Base-by-base conservation (phyloP, 2,113 vertebrate genomes). In the Hystrix cristata region DNA sequence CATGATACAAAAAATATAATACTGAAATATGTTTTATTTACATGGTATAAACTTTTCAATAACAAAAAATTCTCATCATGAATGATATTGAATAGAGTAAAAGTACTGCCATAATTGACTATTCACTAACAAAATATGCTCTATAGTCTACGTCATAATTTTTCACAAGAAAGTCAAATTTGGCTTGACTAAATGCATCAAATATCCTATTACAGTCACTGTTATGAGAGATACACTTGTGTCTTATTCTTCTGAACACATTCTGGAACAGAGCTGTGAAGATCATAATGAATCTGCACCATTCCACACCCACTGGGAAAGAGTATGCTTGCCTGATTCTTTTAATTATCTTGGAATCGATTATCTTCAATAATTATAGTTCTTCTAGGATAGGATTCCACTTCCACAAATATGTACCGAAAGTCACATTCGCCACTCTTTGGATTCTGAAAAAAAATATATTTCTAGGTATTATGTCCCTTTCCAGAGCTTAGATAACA, bases 311-410 rank as follows among this genome's bases (percentile, higher is more conserved):
- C 5, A 8, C 3, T 55, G 1, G 6, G 21, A 31, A 25, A 1
- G 3, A 31, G n/a, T 29, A 23, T 0, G 31, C 23, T 18, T 16
- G 79, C 53, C 14, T 10, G 34, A 25, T 19, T 59, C 90, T 84
- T 69, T 65, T 84, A 71, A 6, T 60, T 60, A 0, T 0, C 14
- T 93, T 71, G 64, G 97, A 97, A 98, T 98, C 99, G 98, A 97
- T 99, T 99, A 97, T 99, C 99, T 98, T 99, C 99, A 90, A 99
- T 82, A 57, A 99, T 80, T 94, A 99, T 99, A n/a, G 98, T 99
- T 98, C 99, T 99, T 97, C 98, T 98, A 15, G 99, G 99, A 96
- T 99, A 99, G 25, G 98, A 96, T 48, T 99, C 99, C 15, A 99
- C 53, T 0, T 99, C 99, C 97, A 99, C 99, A 98, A 99, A 98